These are phyloP conservation scores for Helicoverpa zea DNA, from an alignment of 1,140 invertebrate genomes.

Conservation along the genomic window DNA sequence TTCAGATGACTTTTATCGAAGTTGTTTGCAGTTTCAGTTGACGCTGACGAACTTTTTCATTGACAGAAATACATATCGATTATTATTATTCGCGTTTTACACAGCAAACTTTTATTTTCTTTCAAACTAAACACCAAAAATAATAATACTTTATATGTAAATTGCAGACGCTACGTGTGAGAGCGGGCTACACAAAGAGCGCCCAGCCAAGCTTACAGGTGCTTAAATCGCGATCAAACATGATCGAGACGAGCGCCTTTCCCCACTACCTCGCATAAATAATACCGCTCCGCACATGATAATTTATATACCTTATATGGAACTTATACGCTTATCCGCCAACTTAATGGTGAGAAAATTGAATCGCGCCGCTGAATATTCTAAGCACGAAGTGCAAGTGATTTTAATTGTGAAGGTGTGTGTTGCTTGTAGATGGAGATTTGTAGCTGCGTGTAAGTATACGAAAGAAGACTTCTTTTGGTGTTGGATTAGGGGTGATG, in stretches of 20 bases:
- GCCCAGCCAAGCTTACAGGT: constrained; percentile 59
- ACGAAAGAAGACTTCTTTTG: no score
- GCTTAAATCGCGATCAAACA: constrained; percentile 74
- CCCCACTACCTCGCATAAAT: constrained; percentile 53
- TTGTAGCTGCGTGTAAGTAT: no score
- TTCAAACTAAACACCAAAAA: neutral
- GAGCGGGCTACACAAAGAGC: constrained; percentile 64
- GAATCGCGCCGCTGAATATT: constrained; percentile 5
- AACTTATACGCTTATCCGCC: constrained; percentile 11
- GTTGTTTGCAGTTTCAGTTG: no score
- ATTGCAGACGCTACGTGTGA: constrained; percentile 59
- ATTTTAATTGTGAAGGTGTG: neutral
- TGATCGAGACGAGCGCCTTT: constrained; percentile 56
- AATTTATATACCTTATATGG: constrained; percentile 20
- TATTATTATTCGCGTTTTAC: no score
- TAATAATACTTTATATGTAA: no score
- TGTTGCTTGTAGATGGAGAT: no score
- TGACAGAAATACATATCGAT: no score
- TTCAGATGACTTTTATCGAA: no score
- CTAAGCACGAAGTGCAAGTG: neutral
- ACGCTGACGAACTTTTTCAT: no score
- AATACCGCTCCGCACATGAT: constrained; percentile 49
- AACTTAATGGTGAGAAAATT: constrained; percentile 34
- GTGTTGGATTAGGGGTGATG: no score
- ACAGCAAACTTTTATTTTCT: no score